These are phyloP conservation scores for Drosophila parvula DNA, from an alignment of 1,140 invertebrate genomes.

Conservation along the genomic window DNA sequence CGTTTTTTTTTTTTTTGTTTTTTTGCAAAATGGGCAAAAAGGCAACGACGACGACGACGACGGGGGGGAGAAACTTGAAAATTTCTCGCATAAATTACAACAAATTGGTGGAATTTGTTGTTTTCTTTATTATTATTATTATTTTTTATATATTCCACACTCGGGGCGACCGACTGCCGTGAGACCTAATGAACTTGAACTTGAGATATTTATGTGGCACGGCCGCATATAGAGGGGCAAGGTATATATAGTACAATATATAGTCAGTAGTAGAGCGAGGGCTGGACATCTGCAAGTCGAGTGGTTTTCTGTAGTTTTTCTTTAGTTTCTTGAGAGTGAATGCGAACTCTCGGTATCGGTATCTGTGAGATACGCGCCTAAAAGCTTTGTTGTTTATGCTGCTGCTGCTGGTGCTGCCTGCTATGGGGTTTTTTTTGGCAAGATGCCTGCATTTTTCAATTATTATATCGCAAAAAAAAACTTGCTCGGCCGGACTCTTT, in stretches of 20 bases:
- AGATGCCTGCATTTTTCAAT: slow-evolving; percentile 68
- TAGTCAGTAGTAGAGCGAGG: neutral
- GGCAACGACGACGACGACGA: too few relatives aligned
- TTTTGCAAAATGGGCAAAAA: slow-evolving; percentile 49
- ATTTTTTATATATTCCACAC: neutral
- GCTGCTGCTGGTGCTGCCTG: too few relatives aligned
- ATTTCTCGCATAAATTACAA: slow-evolving; percentile 70
- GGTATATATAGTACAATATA: neutral
- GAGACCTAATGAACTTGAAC: slow-evolving; percentile 75
- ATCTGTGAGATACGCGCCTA: slow-evolving; percentile 73
- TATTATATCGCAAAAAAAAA: slow-evolving; percentile 61
- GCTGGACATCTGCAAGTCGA: slow-evolving; percentile 34
- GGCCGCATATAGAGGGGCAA: neutral
- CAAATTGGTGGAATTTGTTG: slow-evolving; percentile 44
- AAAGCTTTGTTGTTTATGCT: slow-evolving; percentile 79
- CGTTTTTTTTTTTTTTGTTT: neutral
- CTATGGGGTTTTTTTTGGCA: slow-evolving; percentile 52
- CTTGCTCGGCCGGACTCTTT: slow-evolving; percentile 16
- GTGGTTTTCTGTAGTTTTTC: slow-evolving; percentile 9
- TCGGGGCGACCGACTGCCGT: slow-evolving; percentile 19
- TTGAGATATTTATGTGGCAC: slow-evolving; percentile 40
- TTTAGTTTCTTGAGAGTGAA: neutral
- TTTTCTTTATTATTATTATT: slow-evolving; percentile 11
- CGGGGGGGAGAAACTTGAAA: slow-evolving; percentile 16
- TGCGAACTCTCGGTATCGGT: slow-evolving; percentile 32